Base-by-base conservation (phyloP, 2,888 invertebrate genomes). In the Watsonalla binaria region DNA sequence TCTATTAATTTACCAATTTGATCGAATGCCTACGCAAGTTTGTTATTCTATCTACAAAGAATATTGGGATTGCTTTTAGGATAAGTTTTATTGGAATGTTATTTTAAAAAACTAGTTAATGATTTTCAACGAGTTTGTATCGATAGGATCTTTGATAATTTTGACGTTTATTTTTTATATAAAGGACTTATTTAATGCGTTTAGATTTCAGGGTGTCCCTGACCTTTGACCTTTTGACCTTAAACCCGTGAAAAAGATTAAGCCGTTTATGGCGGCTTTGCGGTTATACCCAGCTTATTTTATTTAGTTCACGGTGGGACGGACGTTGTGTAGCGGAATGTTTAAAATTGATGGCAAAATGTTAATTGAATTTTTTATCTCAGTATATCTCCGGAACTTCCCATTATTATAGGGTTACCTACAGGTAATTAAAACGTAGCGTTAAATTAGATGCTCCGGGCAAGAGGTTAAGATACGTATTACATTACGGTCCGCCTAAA, bases 281-380 rank as follows among this genome's bases (percentile, higher is more conserved):
- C 33, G 15, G 11, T 42, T 51, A 45, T 42, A 47, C 11, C 39
- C 13, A 37, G 15, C 8, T 11, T 35, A 15, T 49, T 49, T 49
- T 37, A 34, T 54, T 42, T 24, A 51, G 37, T 51, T 54, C 47
- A 50, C 48, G 9, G 14, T 46, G 37, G 58, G 54, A 47, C 51
- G 58, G 37, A 8, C 37, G 57, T 54, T 56, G 56, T 57, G 54
- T 61, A 54, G 59, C 58, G 55, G 54, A 53, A 51, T 57, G 58
- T 56, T 60, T 57, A 51, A 58, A 65, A 66, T 63, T 62, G 59
- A 66, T 61, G 63, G 58, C 62, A 55, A 65, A 68, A 69, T 70
- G 66, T 66, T 73, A 70, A 70, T 70, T 70, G 70, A 65, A 63
- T 66, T 70, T 71, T 73, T 70, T 70, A 70, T 70, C 70, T 62